Conservation (phyloP, 2,797 vertebrate species). For the Sandelia bainsii region DNA sequence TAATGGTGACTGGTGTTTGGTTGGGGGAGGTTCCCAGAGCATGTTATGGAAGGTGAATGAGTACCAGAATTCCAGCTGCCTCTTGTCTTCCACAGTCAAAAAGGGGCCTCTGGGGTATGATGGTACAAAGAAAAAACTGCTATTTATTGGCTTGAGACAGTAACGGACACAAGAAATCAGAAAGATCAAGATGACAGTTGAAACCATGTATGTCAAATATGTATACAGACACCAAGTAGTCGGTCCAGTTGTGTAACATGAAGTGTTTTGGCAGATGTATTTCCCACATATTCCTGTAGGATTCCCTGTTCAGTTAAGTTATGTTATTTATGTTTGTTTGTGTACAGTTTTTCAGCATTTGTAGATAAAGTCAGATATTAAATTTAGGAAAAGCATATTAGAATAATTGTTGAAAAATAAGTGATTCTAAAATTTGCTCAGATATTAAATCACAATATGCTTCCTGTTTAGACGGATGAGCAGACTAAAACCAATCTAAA, state of each 20-base stretch:
- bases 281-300: conserved; percentile 22
- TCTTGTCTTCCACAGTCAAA: conserved; percentile 50
- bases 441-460: too few relatives aligned
- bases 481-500: not conserved
- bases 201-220: conserved; percentile 3
- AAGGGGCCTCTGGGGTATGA: conserved; percentile 51
- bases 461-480: too few relatives aligned
- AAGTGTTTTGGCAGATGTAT: conserved; percentile 12
- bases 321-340: conserved; percentile 7
- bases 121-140: conserved; percentile 35
- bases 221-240: not conserved
- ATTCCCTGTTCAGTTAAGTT: conserved; percentile 12
- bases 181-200: conserved; percentile 4
- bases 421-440: too few relatives aligned
- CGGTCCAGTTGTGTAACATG: conserved; percentile 25
- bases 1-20: conserved; percentile 22
- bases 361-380: conserved; percentile 21
- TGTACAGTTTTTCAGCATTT: not conserved
- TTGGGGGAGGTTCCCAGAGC: conserved; percentile 30
- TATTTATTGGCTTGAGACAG: conserved; percentile 33
- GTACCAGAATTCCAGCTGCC: conserved; percentile 63
- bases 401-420: not conserved
- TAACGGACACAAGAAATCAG: conserved; percentile 21
- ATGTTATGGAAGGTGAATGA: conserved; percentile 58
- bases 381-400: conserved; percentile 17